Evolutionary conservation across 2,888 invertebrate genomes (phyloP), one percentile per base, ranked within the genome.

Genomic region (Caenorhabditis doughertyi): DNA sequence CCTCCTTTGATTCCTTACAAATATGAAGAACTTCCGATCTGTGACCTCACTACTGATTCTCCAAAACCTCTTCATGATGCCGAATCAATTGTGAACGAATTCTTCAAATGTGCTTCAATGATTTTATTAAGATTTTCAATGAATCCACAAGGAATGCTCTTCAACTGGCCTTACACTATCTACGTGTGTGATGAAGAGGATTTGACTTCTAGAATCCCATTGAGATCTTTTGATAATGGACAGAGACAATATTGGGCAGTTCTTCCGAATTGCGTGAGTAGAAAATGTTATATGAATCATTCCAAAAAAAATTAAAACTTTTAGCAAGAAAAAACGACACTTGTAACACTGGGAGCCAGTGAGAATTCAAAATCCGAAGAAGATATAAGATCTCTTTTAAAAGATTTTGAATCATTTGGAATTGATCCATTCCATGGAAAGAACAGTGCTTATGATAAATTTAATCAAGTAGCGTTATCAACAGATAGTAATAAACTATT

Each of bases 181-280:
- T 80, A 80, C 29, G 80, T 80, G 11, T 80, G 80, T 62, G 80
- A 80, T 47, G 70, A 71, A 25, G 80, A 72, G n/a, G 72, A 72
- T 18, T 25, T 53, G 7, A 47, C 62, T 25, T 49, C 68, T 18
- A 47, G 67, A 58, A 72, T 79, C 21, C 72, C 71, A 18, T 13
- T 79, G 39, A 55, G 29, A 49, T 72, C 71, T 1, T 67, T 79
- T 44, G 71, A 71, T 7, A 72, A 79, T 11, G 65, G 72, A 51
- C 51, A 72, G 32, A 71, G 67, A 29, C 60, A 65, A 25, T 73
- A 73, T 21, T 80, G 73, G 73, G 80, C 68, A 0, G 9, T 80
- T 3, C 60, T 73, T 25, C 80, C 80, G 13, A 73, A 23, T 29
- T 80, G 80, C 53, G 80, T 80, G 7, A 73, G 80, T 73, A 3